Evolutionary conservation across 2,113 vertebrate genomes (phyloP), one percentile per base, ranked within the genome.

Genomic region (Charina bottae): DNA sequence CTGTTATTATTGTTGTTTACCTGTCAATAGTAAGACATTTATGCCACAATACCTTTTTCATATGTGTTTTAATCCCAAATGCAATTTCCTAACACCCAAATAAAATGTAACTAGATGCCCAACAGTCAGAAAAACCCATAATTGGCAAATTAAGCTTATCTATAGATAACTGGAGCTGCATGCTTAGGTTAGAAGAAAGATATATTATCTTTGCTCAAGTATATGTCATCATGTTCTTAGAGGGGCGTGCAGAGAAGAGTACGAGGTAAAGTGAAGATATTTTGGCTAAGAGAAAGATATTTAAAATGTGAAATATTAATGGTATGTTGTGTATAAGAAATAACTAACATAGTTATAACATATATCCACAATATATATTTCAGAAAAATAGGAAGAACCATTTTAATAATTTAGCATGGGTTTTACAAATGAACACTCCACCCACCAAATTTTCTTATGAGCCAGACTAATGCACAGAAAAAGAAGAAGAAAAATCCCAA

Each of bases 241-340:
- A 92, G 58, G n/a, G 59, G 3, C 10, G 28, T 64, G 23, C 12
- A 23, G 3, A 13, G 83, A 37, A n/a, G 9, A 26, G 12, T 46
- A 49, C 78, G 95, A 96, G 93, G 91, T 68, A 90, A 96, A 97
- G 96, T 93, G 89, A 84, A 93, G 84, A 93, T 95, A 89, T 95
- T 87, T 93, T n/a, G 95, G 85, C 55, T 93, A 94, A 33, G 58
- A 96, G 56, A 94, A 96, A 87, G 89, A 56, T 37, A 7, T 92
- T 85, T 94, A 93, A 96, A 93, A 95, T 94, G 46, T 97, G 95
- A 97, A 97, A 97, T 97, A 97, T 97, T 97, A 96, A 97, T 95
- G 89, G 23, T 94, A 93, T 91, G 92, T 68, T 26, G 1, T 58
- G 83, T 93, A 90, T 87, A n/a, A 93, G 68, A 96, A 97, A 92